Conservation (phyloP, 2,888 invertebrate species). For the Cantharis rustica region DNA sequence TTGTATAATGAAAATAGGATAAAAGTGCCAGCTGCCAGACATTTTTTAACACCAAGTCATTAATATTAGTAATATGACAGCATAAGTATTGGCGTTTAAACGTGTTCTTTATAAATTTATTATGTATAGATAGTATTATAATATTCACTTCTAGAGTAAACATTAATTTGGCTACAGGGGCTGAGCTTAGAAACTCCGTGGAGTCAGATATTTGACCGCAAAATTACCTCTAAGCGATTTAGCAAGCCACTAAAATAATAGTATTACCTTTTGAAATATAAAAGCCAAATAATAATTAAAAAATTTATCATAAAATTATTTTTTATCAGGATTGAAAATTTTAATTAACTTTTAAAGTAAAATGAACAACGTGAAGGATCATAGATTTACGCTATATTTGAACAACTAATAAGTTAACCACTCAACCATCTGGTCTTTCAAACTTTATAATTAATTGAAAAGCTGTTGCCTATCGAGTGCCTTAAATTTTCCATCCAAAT, state of each 20-base stretch:
- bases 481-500: neutral
- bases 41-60: neutral
- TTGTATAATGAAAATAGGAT: neutral
- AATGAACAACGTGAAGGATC: neutral
- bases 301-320: neutral
- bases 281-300: neutral
- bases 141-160: neutral
- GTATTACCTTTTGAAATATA: neutral
- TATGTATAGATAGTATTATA: neutral
- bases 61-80: neutral
- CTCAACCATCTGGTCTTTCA: neutral
- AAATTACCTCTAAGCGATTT: neutral
- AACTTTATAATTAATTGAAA: neutral
- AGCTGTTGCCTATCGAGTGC: neutral
- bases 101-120: too few species aligned
- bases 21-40: too few species aligned
- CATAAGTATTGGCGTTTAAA: neutral
- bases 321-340: neutral
- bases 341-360: neutral
- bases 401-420: neutral
- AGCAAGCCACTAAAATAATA: neutral
- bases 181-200: neutral
- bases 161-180: neutral
- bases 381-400: neutral
- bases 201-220: neutral